Percentiles rank a stretch among this genome's conserved stretches.
Conservation (phyloP, 2,797 vertebrate species). For the Tympanoctomys barrerae region DNA sequence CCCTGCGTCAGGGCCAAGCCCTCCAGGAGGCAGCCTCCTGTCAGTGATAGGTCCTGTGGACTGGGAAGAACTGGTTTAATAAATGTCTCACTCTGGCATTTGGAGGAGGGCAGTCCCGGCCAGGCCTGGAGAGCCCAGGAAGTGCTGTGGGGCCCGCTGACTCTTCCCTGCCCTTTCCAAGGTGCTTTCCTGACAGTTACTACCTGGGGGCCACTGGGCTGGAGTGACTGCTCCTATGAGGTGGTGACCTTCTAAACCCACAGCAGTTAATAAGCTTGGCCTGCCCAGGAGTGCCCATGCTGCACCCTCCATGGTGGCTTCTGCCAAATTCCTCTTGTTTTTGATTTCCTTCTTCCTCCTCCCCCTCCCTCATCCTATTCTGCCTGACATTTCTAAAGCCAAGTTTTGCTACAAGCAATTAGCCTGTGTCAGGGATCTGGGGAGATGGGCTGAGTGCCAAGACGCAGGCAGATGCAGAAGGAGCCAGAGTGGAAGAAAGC, state of each 20-base stretch:
- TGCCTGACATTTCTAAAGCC: constrained; percentile 81
- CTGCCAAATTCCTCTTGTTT: constrained; percentile 72
- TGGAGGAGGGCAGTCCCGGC: constrained; percentile 65
- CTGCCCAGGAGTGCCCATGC: background rate
- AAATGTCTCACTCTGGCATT: constrained; percentile 77
- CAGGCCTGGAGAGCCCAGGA: background rate
- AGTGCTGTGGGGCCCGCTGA: background rate
- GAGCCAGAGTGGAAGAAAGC: rapidly evolving
- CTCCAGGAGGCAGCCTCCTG: background rate
- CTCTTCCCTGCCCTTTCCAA: constrained; percentile 73
- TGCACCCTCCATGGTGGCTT: constrained; percentile 14
- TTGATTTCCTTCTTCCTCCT: constrained; percentile 55
- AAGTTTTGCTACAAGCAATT: constrained; percentile 82
- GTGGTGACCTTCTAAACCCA: constrained; percentile 75
- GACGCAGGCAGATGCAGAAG: background rate
- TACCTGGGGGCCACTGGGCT: constrained; percentile 18
- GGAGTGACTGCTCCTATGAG: constrained; percentile 44
- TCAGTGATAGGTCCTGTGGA: background rate
- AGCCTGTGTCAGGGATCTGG: constrained; percentile 75
- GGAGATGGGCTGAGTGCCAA: constrained; percentile 44
- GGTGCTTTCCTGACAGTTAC: constrained; percentile 74
- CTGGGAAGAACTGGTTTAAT: constrained; percentile 65
- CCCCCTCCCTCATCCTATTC: constrained; percentile 31
- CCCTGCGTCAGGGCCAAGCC: background rate
- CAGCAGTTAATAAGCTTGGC: constrained; percentile 73